Evolutionary conservation across 1,140 invertebrate genomes (phyloP), one percentile per base, ranked within the genome.

Genomic region (Bombus waltoni): DNA sequence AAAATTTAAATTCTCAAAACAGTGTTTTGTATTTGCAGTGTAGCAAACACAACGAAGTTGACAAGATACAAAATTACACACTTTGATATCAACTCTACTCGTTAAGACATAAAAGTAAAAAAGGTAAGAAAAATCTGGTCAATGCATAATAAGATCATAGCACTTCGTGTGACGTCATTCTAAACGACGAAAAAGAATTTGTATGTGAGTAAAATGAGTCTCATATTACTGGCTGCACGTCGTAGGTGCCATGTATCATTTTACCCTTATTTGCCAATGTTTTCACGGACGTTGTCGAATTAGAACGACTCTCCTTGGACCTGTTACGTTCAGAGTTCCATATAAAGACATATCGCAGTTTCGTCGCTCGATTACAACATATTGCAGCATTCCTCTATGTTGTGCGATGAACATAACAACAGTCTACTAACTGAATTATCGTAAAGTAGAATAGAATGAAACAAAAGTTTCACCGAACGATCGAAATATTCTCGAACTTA

Each of bases 241-340:
- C 53, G 28, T n/a, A 66, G 9, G 13, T 47, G 62, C 44, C 59
- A 44, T 28, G 35, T 77, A 70, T 83, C 62, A 35, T 57, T 77
- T 83, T 77, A 77, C 28, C 38, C 65, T 57, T 68, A 65, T 57
- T 53, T 70, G 47, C 66, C 28, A 47, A 77, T 62, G 76, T 83
- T 83, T 77, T 70, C 74, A 83, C 38, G 81, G 81, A 83, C 73
- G 62, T 28, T 53, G 81, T 76, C 81, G 40, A 83, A 83, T 83
- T 83, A 83, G 42, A 83, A 73, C 70, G n/a, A 74, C 40, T 82
- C 40, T 62, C 59, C 44, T 68, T 68, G 53, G 81, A 62, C 57
- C 9, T 74, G 22, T 83, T 83, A 68, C 59, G n/a, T 53, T 11
- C 44, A 42, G 28, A 22, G 44, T 35, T 68, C 73, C 74, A 35